These are phyloP conservation scores for Trigoniulus corallinus DNA, from an alignment of 1,140 invertebrate genomes.

Conservation along the genomic window DNA sequence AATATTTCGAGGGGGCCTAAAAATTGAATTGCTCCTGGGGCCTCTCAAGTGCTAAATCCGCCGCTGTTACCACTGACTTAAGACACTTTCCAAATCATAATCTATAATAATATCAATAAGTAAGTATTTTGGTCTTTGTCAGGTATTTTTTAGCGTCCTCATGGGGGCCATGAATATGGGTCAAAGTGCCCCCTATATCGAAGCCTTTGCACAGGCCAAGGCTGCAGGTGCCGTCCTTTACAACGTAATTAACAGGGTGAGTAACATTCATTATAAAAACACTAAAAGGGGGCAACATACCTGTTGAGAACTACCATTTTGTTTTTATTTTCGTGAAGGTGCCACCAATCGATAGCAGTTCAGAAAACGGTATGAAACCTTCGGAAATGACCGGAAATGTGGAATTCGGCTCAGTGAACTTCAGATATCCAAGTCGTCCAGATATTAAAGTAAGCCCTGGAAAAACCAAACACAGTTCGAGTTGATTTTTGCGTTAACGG, in stretches of 20 bases:
- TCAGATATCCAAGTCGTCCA: constrained; percentile 59
- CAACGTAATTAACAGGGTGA: constrained; percentile 46
- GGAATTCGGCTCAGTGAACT: constrained; percentile 51
- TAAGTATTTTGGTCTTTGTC: too few species aligned
- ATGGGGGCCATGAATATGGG: constrained; percentile 70
- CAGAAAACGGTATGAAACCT: constrained; percentile 40
- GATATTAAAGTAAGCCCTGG: constrained; percentile 51
- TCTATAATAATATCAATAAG: too few species aligned
- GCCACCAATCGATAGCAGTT: constrained; percentile 51
- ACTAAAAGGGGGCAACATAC: too few species aligned
- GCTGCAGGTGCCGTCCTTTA: constrained; percentile 63
- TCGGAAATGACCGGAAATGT: constrained; percentile 47
- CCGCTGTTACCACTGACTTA: too few species aligned
- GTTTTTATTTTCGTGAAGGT: constrained; percentile 19
- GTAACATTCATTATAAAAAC: too few species aligned
- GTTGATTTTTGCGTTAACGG: too few species aligned
- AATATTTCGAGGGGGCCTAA: too few species aligned
- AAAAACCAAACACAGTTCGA: too few species aligned
- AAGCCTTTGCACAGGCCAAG: constrained; percentile 52
- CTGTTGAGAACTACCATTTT: too few species aligned
- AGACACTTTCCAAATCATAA: too few species aligned
- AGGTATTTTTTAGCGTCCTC: constrained; percentile 67
- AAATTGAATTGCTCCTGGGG: too few species aligned
- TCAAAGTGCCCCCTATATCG: constrained; percentile 60
- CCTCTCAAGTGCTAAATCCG: too few species aligned